Base-by-base conservation (phyloP, 2,888 invertebrate species). In the Glaucopsyche alexis region DNA sequence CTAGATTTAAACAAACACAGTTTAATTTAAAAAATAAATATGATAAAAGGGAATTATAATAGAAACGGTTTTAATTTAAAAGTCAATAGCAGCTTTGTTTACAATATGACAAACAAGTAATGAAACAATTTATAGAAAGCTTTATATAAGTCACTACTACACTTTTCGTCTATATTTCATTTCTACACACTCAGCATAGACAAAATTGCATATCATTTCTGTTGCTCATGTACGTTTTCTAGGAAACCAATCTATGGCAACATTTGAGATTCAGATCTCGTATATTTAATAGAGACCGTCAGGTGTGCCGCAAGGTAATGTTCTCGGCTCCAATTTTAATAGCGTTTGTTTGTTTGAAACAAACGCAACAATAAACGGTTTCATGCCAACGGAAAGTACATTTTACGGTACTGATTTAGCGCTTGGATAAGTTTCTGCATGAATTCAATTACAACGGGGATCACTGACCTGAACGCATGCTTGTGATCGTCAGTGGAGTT, bases 371-470 rank as follows among this genome's bases (percentile, higher is more conserved):
- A 80, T 80, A 80, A 82, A 82, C 81, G 76, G 83, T 83, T 82
- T 79, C 78, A 78, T 81, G 77, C 79, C 77, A 78, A 74, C 77
- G 79, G 78, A 81, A 81, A 82, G 80, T 80, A 80, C 80, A 81
- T 81, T 85, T 82, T 86, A 84, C 85, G 82, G 85, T 85, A 81
- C 84, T 83, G 86, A 87, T 88, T 87, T 85, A 86, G 86, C 87
- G 87, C 82, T 85, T 83, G 86, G 85, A 85, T 87, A 86, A 85
- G 83, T 87, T 85, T 82, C 82, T 86, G 85, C 86, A 85, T 85
- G 87, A 84, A 88, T 88, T 87, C 87, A 87, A 88, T 88, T 87
- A 86, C 83, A 77, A 73, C 74, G 73, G 74, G 77, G 81, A 80
- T 81, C 80, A 76, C 75, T 83, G 85, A 85, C 85, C 87, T 78